These are phyloP conservation scores for Lepidochrysops patricia DNA, from an alignment of 2,888 invertebrate genomes.

Conservation along the genomic window DNA sequence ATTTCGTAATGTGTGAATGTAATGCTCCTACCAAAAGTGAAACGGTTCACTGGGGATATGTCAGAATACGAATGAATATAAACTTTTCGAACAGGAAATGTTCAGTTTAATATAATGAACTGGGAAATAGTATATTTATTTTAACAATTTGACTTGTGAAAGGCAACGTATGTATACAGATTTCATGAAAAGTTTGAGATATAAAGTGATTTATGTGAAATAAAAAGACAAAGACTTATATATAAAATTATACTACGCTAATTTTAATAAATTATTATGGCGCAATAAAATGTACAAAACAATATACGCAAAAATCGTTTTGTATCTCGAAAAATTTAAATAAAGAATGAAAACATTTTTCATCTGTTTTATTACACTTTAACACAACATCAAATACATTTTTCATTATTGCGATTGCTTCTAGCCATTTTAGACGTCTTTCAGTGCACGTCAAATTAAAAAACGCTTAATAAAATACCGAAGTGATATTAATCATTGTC, in stretches of 20 bases:
- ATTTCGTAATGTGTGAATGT: not conserved
- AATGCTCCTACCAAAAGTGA: not conserved
- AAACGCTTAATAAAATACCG: not conserved
- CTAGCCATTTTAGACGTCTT: not conserved
- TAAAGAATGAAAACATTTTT: too few species aligned
- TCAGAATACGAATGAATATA: not conserved
- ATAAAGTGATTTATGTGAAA: too few species aligned
- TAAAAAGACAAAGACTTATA: too few species aligned
- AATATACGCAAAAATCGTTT: not conserved
- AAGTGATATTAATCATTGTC: not conserved
- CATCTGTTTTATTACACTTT: not conserved
- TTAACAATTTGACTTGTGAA: not conserved
- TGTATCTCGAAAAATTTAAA: too few species aligned
- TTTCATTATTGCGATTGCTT: not conserved
- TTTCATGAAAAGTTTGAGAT: too few species aligned
- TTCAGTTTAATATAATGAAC: not conserved
- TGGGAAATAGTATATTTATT: not conserved
- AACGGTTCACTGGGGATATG: not conserved
- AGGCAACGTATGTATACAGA: not conserved
- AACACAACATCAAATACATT: not conserved
- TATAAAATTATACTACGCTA: too few species aligned
- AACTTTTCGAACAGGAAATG: not conserved
- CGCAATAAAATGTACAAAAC: too few species aligned
- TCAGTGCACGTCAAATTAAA: not conserved
- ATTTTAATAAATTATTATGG: too few species aligned